phyloP scores from a whole-genome alignment of 2,113 vertebrate genomes.

The Hydrochoerus hydrochaeris region DNA sequence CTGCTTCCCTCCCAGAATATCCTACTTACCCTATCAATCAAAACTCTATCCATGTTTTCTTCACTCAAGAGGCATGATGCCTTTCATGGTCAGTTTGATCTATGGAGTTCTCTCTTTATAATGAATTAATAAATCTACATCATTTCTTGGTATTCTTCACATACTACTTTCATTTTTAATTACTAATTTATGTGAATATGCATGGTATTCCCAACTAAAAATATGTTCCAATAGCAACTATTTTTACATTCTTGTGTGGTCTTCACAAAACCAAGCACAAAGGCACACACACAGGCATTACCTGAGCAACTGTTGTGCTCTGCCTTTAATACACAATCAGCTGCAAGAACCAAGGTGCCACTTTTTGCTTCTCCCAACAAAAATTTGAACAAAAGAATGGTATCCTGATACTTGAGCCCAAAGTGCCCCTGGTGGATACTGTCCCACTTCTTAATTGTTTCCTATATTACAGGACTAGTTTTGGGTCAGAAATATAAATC shows the following conservation, averaged over 20 bases:
- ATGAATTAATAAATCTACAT: neutral
- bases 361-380: neutral
- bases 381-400: neutral
- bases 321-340: neutral
- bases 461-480: neutral
- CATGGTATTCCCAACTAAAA: neutral
- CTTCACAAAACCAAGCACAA: neutral
- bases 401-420: neutral
- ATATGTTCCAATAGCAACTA: neutral
- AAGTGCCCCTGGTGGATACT: neutral
- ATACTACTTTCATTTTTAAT: neutral
- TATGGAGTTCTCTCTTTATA: neutral
- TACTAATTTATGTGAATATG: neutral
- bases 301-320: neutral
- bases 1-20: neutral
- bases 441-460: neutral
- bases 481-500: neutral
- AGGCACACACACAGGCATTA: neutral
- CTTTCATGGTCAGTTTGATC: neutral
- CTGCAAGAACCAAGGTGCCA: neutral
- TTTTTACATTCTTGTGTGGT: neutral
- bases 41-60: constrained; percentile 20
- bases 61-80: neutral
- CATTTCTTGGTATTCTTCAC: neutral
- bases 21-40: neutral